A percentile compares a stretch with the other conserved stretches of the same genome.
These are phyloP conservation scores for Baryphthengus martii DNA, from an alignment of 2,113 vertebrate species.

Conservation along the genomic window DNA sequence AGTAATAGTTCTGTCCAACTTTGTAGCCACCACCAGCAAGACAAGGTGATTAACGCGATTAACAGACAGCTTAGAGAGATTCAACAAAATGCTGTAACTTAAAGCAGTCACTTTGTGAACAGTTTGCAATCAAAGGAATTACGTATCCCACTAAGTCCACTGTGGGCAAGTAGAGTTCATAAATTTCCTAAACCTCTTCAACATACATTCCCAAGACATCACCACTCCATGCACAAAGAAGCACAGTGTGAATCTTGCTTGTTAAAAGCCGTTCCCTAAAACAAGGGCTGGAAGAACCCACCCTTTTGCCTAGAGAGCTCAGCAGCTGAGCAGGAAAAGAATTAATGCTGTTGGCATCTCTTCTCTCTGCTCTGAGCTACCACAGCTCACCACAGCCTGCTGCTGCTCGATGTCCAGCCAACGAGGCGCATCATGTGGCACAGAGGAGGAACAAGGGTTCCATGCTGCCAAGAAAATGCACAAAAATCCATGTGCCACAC, in stretches of 20 bases:
- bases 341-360: background rate
- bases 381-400: rapidly evolving
- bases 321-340: background rate
- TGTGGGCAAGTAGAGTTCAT: background rate
- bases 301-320: background rate
- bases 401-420: rapidly evolving
- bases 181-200: background rate
- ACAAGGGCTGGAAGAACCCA: background rate
- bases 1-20: background rate
- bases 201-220: rapidly evolving
- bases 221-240: background rate
- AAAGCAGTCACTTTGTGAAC: background rate
- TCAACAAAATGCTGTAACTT: background rate
- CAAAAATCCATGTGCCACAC: background rate
- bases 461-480: background rate
- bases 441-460: background rate
- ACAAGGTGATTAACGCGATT: background rate
- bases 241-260: rapidly evolving
- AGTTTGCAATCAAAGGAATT: background rate
- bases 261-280: background rate
- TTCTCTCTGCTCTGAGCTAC: background rate
- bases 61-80: background rate
- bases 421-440: rapidly evolving
- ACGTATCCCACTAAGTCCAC: background rate
- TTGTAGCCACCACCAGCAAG: background rate